Evolutionary conservation across 2,113 vertebrate genomes (phyloP), one percentile per base, ranked within the genome.

Genomic region (Aplodontia rufa): DNA sequence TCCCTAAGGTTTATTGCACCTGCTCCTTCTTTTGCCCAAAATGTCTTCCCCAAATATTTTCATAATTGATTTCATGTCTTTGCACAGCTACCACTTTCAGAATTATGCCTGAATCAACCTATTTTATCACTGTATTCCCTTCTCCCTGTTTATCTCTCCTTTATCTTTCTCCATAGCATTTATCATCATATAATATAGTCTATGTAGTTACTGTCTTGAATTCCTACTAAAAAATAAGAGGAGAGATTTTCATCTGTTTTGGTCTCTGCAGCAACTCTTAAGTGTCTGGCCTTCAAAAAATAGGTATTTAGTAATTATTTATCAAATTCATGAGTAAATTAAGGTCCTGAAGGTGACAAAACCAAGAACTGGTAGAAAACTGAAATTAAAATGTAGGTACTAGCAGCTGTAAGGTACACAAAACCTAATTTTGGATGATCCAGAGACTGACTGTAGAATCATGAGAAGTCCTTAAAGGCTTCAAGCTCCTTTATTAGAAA

Each of bases 231-330:
- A 95, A 90, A 83, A 91, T 42, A 79, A 19, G 30, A 10, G 19
- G 26, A 87, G 58, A 5, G 28, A 64, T 45, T 80, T 82, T 87
- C 30, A 87, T 51, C 35, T 35, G 17, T 60, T 92, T 72, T 64
- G 32, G 51, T 95, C 51, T 80, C 90, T 89, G 45, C 17, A 94
- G 19, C 60, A 94, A 94, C 40, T 40, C 32, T 17, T 47, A 83
- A 58, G 28, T 53, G 13, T 49, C 47, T 37, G 45, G 32, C n/a
- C 40, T 87, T 90, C 62, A 84, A 84, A 71, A 74, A 82, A 4
- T 55, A 91, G 53, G 32, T 40, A 40, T 3, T 71, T 17, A 51
- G 42, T 24, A 79, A 78, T 10, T 58, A 78, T 40, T 51, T 74
- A 24, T 16, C 28, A 24, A 82, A 72, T 91, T 26, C 49, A 58